Conservation (phyloP, 1,140 invertebrate species). For the Habropoda laboriosa region DNA sequence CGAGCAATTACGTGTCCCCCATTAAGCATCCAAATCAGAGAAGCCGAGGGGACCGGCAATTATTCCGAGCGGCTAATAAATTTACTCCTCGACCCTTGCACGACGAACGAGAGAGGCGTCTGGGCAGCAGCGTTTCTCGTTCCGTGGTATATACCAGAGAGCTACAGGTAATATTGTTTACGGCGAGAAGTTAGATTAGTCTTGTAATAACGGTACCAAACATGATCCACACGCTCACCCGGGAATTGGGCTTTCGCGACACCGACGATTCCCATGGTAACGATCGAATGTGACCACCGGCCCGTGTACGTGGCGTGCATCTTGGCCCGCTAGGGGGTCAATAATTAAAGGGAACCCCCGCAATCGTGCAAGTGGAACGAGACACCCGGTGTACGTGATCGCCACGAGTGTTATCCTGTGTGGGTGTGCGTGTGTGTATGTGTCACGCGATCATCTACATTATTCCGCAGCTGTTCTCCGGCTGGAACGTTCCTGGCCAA, state of each 20-base stretch:
- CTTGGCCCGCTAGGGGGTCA: constrained; percentile 9
- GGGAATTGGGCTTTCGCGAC: constrained; percentile 42
- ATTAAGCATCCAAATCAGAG: constrained; percentile 27
- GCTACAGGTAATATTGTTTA: constrained; percentile 61
- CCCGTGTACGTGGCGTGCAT: constrained; percentile 7
- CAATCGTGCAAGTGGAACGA: constrained; percentile 24
- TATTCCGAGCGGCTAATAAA: constrained; percentile 57
- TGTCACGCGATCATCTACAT: constrained; percentile 54
- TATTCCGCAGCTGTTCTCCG: background rate
- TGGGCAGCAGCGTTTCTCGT: background rate
- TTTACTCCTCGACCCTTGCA: constrained; percentile 8
- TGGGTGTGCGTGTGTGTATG: background rate
- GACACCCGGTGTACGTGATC: constrained; percentile 47
- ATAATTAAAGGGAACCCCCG: constrained; percentile 51
- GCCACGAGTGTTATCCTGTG: background rate
- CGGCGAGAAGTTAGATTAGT: constrained; percentile 65
- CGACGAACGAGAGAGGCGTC: too few relatives aligned
- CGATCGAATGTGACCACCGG: constrained; percentile 33
- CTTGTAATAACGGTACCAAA: constrained; percentile 62
- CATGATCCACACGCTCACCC: constrained; percentile 14
- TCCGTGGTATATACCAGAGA: background rate
- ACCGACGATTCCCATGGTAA: constrained; percentile 49
- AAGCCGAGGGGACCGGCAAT: constrained; percentile 17
- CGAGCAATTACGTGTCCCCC: constrained; percentile 20
- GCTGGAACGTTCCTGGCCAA: background rate